Conservation (phyloP, 2,797 vertebrate species). For the Schizopygopsis pylzovi region DNA sequence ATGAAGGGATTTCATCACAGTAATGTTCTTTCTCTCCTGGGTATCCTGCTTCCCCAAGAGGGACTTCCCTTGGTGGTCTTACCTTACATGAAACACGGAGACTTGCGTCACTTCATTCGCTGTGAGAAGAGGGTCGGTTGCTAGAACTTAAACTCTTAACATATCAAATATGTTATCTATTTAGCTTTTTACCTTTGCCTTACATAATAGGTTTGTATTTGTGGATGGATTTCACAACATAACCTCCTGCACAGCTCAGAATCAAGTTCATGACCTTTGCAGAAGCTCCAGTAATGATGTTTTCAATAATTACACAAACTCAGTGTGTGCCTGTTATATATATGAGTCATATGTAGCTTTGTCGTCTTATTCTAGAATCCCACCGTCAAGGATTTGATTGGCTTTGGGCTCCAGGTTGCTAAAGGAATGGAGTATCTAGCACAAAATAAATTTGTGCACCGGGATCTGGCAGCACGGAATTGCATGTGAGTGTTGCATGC, state of each 20-base stretch:
- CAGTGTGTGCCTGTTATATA: not conserved
- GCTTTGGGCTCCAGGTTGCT: constrained; percentile 95
- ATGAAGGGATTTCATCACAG: constrained; percentile 94
- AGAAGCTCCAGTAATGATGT: not conserved
- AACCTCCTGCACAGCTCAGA: not conserved
- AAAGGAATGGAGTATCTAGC: constrained; percentile 97
- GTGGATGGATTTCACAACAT: not conserved
- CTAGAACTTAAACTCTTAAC: not conserved
- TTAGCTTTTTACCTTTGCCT: not conserved
- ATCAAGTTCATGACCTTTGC: not conserved
- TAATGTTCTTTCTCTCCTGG: constrained; percentile 90
- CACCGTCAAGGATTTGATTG: constrained; percentile 94
- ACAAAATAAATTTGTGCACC: constrained; percentile 93
- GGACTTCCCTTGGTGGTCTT: constrained; percentile 91
- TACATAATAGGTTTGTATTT: not conserved
- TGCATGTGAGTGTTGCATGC: constrained; percentile 90
- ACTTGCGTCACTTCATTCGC: constrained; percentile 92
- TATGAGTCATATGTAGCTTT: constrained; percentile 62
- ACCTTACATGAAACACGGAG: constrained; percentile 94
- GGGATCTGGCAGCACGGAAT: constrained; percentile 96
- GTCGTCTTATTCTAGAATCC: constrained; percentile 81
- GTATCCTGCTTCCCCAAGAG: constrained; percentile 87
- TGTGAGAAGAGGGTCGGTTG: constrained; percentile 84
- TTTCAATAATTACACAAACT: not conserved
- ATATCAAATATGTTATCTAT: constrained; percentile 9